Base-by-base conservation (phyloP, 1,140 invertebrate genomes). In the Pseudomyrmex pallidus region DNA sequence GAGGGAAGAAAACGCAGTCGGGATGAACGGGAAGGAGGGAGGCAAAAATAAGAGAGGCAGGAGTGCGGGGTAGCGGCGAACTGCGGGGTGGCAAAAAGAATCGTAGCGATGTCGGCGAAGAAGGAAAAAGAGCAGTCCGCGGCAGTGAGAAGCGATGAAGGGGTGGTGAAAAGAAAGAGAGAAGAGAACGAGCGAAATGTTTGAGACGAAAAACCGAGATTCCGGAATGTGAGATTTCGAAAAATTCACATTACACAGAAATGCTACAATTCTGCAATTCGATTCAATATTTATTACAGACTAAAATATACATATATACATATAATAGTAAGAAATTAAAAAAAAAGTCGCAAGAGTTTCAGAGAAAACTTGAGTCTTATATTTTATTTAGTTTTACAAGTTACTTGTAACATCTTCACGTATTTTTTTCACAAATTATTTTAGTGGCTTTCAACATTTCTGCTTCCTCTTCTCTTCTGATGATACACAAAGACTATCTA, bases 21-120 rank as follows among this genome's bases (percentile, higher is more conserved):
- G 56, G 59, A 64, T 46, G 76, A 73, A 70, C 44, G 68, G 56
- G 68, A 52, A 77, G 57, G 50, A 62, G 46, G 72, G 52, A 73
- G 59, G 86, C 74, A 84, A 91, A 91, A 90, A 90, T 90, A 88
- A 87, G 74, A 82, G 72, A 57, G 86, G 73, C 48, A 87, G 82
- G 85, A 89, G 77, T 72, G 61, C 77, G 57, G 54, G 62, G 50
- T 63, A 35, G 25, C 74, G 56, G 54, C 44, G 76, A 35, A 35
- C 35, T 35, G 35, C 35, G 72, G 56, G 64, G 70, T 50, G 73
- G 85, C 25, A 62, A 88, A 82, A 84, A 87, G 73, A 78, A 80
- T 76, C 63, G 63, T 25, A 70, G 76, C 56, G 67, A 86, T 84
- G 68, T 61, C 68, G 62, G 12, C 68, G 73, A 61, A 70, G 63